Evolutionary conservation across 2,888 invertebrate species (phyloP), one percentile per base, ranked within the genome.

Genomic region (Nomada flava): DNA sequence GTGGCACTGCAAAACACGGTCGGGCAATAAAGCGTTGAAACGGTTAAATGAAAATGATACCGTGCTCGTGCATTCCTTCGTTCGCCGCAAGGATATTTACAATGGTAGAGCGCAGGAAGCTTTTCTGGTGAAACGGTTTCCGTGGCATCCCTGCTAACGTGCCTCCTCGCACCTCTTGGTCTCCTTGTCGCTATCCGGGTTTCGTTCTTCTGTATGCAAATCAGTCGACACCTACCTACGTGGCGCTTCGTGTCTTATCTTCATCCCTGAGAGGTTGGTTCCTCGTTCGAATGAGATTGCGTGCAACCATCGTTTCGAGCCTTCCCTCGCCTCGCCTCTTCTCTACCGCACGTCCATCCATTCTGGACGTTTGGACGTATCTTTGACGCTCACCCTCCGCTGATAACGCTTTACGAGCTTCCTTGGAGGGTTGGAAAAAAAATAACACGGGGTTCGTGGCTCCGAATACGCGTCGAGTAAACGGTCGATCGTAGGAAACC

Each of bases 241-340:
- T 80, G 86, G 87, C 85, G 82, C 85, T 90, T 87, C 90, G 90
- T 90, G 90, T 87, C 90, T 90, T 90, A 90, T 90, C 90, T 90
- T 86, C 84, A 87, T 88, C 85, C 88, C 82, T 83, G 83, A 71
- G 85, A 82, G 83, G 80, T 77, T 83, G 76, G 67, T 78, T 80
- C 68, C 83, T 69, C 80, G 72, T 82, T 80, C 81, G 82, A 85
- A 86, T 87, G 79, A 90, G 88, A 90, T 90, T 88, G 89, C 89
- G 86, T 87, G 90, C 87, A 84, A 82, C 79, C 79, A 64, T 80
- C 77, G 65, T 82, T 69, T 64, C 73, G 76, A 77, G 76, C 60
- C 70, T 63, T 67, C 44, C 64, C 76, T 23, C 74, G 20, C 70
- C 79, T 70, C 70, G 67, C 70, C 9, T 15, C 9, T 15, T 20